Evolutionary conservation across 2,113 vertebrate species (phyloP).

Genomic region (Nibea coibor): DNA sequence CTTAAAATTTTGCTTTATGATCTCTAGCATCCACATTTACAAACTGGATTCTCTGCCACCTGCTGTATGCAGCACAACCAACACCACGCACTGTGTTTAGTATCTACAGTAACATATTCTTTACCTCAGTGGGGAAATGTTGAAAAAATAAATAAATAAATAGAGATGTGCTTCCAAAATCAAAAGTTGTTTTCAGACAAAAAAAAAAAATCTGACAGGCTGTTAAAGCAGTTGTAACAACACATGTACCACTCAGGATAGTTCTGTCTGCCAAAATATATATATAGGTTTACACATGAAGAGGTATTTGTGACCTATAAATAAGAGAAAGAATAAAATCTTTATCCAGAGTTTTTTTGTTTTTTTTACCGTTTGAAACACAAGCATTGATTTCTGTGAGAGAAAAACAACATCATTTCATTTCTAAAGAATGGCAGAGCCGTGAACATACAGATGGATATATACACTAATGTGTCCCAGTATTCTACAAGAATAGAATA

Average conservation of each 20-base stretch:
- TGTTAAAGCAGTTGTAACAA: slow-evolving; percentile 5
- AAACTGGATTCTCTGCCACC: slow-evolving; percentile 24
- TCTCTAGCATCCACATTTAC: slow-evolving; percentile 41
- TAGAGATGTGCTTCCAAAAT: slow-evolving; percentile 54
- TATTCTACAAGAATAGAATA: slow-evolving; percentile 67
- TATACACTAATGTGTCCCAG: slow-evolving; percentile 17
- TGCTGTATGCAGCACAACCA: slow-evolving; percentile 20
- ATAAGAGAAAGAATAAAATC: slow-evolving; percentile 7
- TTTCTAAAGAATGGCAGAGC: slow-evolving; percentile 31
- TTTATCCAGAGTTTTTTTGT: not conserved
- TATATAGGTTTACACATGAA: slow-evolving; percentile 18
- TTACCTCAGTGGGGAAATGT: slow-evolving; percentile 52
- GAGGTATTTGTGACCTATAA: slow-evolving; percentile 12
- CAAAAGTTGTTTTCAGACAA: slow-evolving; percentile 40
- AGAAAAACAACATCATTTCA: slow-evolving; percentile 28
- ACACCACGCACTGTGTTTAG: slow-evolving; percentile 28
- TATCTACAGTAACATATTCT: slow-evolving; percentile 48
- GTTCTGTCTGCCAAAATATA: slow-evolving; percentile 17
- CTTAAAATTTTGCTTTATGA: slow-evolving; percentile 24
- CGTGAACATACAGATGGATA: slow-evolving; percentile 17
- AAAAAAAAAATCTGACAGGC: slow-evolving; percentile 26
- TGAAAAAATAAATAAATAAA: slow-evolving; percentile 85
- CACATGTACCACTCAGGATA: slow-evolving; percentile 6
- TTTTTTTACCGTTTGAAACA: slow-evolving; percentile 4
- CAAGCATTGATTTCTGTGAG: slow-evolving; percentile 9